Percentiles rank a stretch among this genome's conserved stretches.
Evolutionary conservation across 2,888 invertebrate species (phyloP).

Genomic region (Eupsilia transversa): DNA sequence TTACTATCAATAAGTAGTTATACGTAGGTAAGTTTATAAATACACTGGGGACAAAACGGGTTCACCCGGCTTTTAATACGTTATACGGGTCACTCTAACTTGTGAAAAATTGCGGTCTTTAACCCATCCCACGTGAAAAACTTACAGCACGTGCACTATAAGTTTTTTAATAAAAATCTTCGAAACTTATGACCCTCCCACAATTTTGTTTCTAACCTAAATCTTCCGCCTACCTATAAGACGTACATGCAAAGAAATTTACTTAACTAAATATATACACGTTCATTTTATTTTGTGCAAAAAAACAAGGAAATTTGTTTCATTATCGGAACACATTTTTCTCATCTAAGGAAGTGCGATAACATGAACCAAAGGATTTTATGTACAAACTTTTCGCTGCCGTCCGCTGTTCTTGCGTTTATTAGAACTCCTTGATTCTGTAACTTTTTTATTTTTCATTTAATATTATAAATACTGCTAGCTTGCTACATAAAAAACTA

Average conservation of each 20-base stretch:
- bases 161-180: constrained; percentile 46
- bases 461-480: constrained; percentile 43
- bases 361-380: constrained; percentile 84
- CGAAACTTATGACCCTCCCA: constrained; percentile 2
- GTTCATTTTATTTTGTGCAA: constrained; percentile 58
- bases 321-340: constrained; percentile 85
- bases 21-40: constrained; percentile 10
- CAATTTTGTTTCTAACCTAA: not conserved
- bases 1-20: constrained; percentile 29
- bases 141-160: too few species aligned
- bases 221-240: not conserved
- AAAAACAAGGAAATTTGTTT: constrained; percentile 74
- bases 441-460: constrained; percentile 68
- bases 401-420: constrained; percentile 69
- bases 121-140: constrained; percentile 25
- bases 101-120: constrained; percentile 29
- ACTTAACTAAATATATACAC: constrained; percentile 53
- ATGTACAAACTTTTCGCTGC: constrained; percentile 71
- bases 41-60: constrained; percentile 28
- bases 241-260: constrained; percentile 43
- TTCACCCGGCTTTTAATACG: constrained; percentile 27
- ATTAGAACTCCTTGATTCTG: constrained; percentile 78
- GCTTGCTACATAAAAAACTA: constrained; percentile 3
- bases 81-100: constrained; percentile 37
- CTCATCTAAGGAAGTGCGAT: constrained; percentile 80